A percentile compares a stretch with the other conserved stretches of the same genome.
Conservation (phyloP, 2,797 vertebrate genomes). For the Sebastiscus tertius region DNA sequence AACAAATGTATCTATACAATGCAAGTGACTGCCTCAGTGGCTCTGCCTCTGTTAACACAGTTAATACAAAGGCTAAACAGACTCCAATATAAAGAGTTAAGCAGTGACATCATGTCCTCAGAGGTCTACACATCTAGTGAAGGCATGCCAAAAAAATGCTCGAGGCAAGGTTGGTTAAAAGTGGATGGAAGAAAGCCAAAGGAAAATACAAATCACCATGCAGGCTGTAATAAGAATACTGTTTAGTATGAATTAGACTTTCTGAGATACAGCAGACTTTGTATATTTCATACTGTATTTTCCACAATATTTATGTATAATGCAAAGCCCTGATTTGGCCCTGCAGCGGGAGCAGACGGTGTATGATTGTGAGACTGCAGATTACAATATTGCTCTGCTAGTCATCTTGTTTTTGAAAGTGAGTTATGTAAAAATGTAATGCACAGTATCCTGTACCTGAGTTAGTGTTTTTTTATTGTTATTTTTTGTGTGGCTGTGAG, state of each 20-base stretch:
- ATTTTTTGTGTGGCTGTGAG: neutral
- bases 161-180: conserved; percentile 26
- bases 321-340: neutral
- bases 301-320: neutral
- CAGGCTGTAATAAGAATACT: neutral
- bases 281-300: neutral
- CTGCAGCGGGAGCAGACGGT: neutral
- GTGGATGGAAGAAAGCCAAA: conserved; percentile 19
- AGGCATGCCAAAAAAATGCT: conserved; percentile 13
- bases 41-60: neutral
- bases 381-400: neutral
- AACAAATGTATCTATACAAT: neutral
- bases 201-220: conserved; percentile 12
- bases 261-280: neutral
- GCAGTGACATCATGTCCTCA: neutral
- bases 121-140: neutral
- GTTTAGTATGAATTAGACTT: neutral
- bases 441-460: neutral
- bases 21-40: neutral
- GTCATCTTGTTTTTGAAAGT: neutral
- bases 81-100: neutral
- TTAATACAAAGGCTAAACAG: neutral
- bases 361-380: neutral
- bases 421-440: neutral
- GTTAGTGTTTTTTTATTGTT: neutral